Percentiles rank a stretch among this genome's conserved stretches.
These are phyloP conservation scores for Drosophila heteroneura DNA, from an alignment of 2,888 invertebrate species.

Conservation along the genomic window DNA sequence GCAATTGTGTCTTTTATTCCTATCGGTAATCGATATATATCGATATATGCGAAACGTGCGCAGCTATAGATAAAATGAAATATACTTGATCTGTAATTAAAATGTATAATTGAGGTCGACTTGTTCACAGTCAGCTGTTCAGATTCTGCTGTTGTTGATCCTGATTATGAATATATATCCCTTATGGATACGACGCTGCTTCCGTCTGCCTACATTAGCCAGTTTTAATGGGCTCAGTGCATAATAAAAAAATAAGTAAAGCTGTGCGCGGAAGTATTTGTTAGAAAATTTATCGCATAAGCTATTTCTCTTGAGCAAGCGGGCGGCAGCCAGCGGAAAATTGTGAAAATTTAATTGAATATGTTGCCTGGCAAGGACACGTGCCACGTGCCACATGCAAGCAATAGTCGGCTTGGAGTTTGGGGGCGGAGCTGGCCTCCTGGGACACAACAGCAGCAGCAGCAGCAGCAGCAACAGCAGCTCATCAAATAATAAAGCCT, in stretches of 20 bases:
- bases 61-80: background rate
- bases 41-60: background rate
- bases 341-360: slow-evolving; percentile 79
- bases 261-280: slow-evolving; percentile 71
- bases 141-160: background rate
- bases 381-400: slow-evolving; percentile 32
- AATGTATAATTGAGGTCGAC: no score
- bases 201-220: background rate
- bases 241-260: slow-evolving; percentile 27
- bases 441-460: background rate
- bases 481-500: slow-evolving; percentile 68
- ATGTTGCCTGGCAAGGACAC: slow-evolving; percentile 45
- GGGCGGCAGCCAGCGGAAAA: slow-evolving; percentile 57
- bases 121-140: no score
- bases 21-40: background rate
- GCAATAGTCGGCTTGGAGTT: background rate
- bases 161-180: background rate
- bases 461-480: slow-evolving; percentile 23
- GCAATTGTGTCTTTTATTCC: no score
- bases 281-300: slow-evolving; percentile 74
- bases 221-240: background rate
- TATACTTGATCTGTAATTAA: background rate
- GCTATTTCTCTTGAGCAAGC: slow-evolving; percentile 60
- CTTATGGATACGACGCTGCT: background rate
- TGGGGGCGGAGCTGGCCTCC: background rate